Percentiles rank a stretch among this genome's conserved stretches.
Evolutionary conservation across 2,797 vertebrate genomes (phyloP).

Genomic region (Paratrypauchen microcephalus): DNA sequence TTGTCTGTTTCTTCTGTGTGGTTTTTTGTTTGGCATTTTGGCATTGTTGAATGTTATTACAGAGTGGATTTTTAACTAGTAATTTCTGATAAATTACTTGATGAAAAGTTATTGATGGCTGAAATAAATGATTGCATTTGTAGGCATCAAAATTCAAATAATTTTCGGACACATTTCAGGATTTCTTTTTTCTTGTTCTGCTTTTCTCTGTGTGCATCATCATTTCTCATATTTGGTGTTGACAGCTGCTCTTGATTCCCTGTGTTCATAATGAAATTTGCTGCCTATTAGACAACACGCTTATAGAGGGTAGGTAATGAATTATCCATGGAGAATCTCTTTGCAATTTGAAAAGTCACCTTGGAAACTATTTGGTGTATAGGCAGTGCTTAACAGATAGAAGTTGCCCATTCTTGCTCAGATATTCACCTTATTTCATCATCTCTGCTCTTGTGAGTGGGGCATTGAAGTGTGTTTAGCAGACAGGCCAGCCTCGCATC

Average conservation of each 20-base stretch:
- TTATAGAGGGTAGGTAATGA: constrained; percentile 71
- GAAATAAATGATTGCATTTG: background rate
- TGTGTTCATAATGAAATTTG: constrained; percentile 67
- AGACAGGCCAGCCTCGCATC: constrained; percentile 67
- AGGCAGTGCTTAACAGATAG: constrained; percentile 59
- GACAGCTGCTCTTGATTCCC: constrained; percentile 59
- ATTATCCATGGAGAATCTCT: constrained; percentile 70
- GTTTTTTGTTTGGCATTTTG: background rate
- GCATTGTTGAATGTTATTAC: background rate
- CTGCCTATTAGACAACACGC: constrained; percentile 61
- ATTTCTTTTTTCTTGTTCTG: constrained; percentile 6
- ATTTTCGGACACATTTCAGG: background rate
- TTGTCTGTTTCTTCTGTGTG: background rate
- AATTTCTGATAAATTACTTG: background rate
- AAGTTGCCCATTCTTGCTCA: constrained; percentile 74
- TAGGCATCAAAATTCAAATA: background rate
- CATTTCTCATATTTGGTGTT: constrained; percentile 45
- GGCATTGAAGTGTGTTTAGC: constrained; percentile 72
- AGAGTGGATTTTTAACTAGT: background rate
- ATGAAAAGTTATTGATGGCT: background rate
- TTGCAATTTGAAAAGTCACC: constrained; percentile 75
- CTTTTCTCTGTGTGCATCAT: constrained; percentile 27
- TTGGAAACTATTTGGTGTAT: constrained; percentile 74
- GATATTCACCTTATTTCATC: constrained; percentile 79
- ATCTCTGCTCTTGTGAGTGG: constrained; percentile 66